Base-by-base conservation (phyloP, 2,113 vertebrate species). In the Cottus gobio region DNA sequence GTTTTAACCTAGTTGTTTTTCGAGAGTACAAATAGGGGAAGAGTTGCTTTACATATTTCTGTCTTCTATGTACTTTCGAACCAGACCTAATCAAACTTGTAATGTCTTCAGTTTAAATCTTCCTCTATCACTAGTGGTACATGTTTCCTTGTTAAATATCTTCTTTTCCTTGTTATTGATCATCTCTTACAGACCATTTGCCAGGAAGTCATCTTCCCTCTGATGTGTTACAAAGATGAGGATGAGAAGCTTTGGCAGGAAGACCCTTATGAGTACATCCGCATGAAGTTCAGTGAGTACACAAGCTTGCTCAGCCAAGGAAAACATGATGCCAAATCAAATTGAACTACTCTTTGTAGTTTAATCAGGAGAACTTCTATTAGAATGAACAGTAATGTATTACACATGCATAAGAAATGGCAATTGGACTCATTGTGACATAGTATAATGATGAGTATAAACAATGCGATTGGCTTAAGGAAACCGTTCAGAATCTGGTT, bases 161-260 rank as follows among this genome's bases (percentile, higher is more conserved):
- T 54, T 2, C 2, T 50, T 13, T 4, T 26, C 3, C 20, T 72
- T 24, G 44, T 1, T 60, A 7, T 18, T 71, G 44, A 65, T 36
- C 31, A 20, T 88, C 30, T 58, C 71, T 84, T 65, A 0, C 89
- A 99, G 98, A 96, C 92, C 42, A 96, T 99, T 63, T 96, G 95
- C 81, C 97, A 97, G 90, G 97, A 99, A 44, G 97, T 99, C 65
- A 96, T 99, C 87, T 99, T 99, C 84, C 97, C 98, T 71, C 95
- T 99, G 26, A 99, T 99, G 98, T 99, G 98, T 88, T 99, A 98
- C 85, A 99, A 97, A 94, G 98, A 99, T 8, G 98, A 99, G 87
- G 98, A 99, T 71, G 97, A 99, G 89, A 96, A 98, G 79, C 95
- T 99, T 7, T 99, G 98, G 98, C 97, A 97, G 85, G 98, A 99